A percentile compares a stretch with the other conserved stretches of the same genome.
phyloP scores from a whole-genome alignment of 53 echinoderm and acorn worm species.

The Patiria pectinifera region DNA sequence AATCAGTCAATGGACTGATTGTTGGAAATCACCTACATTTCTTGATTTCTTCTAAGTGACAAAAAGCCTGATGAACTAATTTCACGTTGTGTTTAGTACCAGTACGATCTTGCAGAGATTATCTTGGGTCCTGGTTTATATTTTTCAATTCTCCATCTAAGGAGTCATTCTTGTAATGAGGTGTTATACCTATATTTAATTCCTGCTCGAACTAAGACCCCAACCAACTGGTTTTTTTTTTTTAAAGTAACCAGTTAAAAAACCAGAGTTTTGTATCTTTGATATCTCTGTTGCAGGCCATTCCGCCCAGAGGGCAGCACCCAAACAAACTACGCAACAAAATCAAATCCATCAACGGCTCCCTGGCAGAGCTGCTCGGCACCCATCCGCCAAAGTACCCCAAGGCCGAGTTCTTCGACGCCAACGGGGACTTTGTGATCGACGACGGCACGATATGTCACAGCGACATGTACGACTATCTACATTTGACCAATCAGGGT shows the following conservation, averaged over 20 bases:
- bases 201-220: too few relatives aligned
- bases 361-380: slow-evolving; percentile 55
- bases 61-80: too few relatives aligned
- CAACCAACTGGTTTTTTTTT: not conserved
- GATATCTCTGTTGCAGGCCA: slow-evolving; percentile 60
- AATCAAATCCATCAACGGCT: slow-evolving; percentile 72
- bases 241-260: not conserved
- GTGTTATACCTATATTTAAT: too few relatives aligned
- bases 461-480: slow-evolving; percentile 86
- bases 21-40: too few relatives aligned
- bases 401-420: slow-evolving; percentile 74
- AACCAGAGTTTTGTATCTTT: not conserved
- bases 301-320: slow-evolving; percentile 84
- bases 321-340: slow-evolving; percentile 91
- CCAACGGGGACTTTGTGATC: slow-evolving; percentile 66
- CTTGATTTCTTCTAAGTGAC: too few relatives aligned
- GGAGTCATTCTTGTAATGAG: too few relatives aligned
- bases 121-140: too few relatives aligned
- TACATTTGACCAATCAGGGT: slow-evolving; percentile 85
- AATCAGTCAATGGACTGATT: too few relatives aligned
- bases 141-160: too few relatives aligned
- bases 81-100: too few relatives aligned
- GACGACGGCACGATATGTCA: slow-evolving; percentile 86
- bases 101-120: too few relatives aligned
- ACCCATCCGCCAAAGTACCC: slow-evolving; percentile 56